Evolutionary conservation across 1,140 invertebrate genomes (phyloP).

Genomic region (Leptopilina boulardi): DNA sequence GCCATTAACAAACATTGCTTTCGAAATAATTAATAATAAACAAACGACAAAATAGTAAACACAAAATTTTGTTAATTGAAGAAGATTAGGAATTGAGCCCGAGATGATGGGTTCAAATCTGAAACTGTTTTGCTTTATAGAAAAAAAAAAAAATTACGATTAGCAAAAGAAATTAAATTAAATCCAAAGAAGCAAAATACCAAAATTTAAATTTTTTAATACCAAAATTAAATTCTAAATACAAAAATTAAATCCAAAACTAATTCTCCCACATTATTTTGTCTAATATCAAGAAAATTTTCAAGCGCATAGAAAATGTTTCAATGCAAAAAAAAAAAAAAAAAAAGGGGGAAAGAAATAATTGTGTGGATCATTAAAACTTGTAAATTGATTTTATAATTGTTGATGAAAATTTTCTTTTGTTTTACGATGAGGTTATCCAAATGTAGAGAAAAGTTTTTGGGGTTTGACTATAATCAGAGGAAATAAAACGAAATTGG

Average conservation of each 20-base stretch:
- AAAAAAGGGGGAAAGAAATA: too few species aligned
- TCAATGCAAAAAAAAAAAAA: too few species aligned
- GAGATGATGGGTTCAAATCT: too few species aligned
- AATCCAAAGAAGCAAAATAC: too few species aligned
- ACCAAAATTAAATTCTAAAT: too few species aligned
- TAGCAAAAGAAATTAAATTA: too few species aligned
- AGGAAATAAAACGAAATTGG: constrained; percentile 22
- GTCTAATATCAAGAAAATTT: too few species aligned
- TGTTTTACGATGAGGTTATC: neutral
- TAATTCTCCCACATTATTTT: too few species aligned
- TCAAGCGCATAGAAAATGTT: too few species aligned
- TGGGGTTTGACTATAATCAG: neutral
- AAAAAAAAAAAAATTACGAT: neutral
- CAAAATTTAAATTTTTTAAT: too few species aligned
- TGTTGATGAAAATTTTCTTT: neutral
- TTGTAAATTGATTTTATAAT: neutral
- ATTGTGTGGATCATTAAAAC: neutral
- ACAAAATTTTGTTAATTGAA: neutral
- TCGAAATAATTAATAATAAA: constrained; percentile 29
- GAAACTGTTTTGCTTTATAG: neutral
- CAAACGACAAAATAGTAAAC: neutral
- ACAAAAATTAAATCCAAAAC: too few species aligned
- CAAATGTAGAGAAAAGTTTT: neutral
- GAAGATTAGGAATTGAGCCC: neutral
- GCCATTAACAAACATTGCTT: neutral